phyloP scores from a whole-genome alignment of 2,797 vertebrate species.

The Hoplostethus atlanticus region DNA sequence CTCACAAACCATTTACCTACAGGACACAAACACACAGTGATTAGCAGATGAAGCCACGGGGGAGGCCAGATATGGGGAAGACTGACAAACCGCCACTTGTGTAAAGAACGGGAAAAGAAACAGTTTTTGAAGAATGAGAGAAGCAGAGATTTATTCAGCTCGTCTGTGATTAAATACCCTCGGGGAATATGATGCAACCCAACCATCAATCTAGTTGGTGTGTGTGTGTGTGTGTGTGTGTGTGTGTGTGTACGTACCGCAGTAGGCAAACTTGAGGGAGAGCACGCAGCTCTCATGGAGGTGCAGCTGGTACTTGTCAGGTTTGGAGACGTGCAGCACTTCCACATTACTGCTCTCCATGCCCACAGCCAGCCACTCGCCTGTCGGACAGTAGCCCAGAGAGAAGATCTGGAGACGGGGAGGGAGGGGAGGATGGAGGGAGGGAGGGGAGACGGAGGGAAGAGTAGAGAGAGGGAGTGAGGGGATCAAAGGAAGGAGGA shows the following conservation, averaged over 20 bases:
- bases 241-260: slow-evolving; percentile 73
- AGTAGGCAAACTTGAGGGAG: slow-evolving; percentile 88
- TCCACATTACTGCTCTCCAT: slow-evolving; percentile 85
- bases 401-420: slow-evolving; percentile 74
- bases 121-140: slow-evolving; percentile 48
- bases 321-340: slow-evolving; percentile 85
- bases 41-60: slow-evolving; percentile 60
- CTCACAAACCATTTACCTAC: slow-evolving; percentile 87
- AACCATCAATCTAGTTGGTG: slow-evolving; percentile 15
- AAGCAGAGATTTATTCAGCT: slow-evolving; percentile 55
- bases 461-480: background rate
- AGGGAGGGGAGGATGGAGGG: background rate
- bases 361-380: slow-evolving; percentile 81
- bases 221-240: slow-evolving; percentile 23
- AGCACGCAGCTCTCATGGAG: slow-evolving; percentile 86
- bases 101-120: slow-evolving; percentile 20
- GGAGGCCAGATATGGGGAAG: slow-evolving; percentile 48
- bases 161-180: slow-evolving; percentile 49
- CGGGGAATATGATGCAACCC: slow-evolving; percentile 43
- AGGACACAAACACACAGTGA: slow-evolving; percentile 58
- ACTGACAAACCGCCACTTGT: slow-evolving; percentile 29
- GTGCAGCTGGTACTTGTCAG: slow-evolving; percentile 85
- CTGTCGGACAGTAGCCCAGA: slow-evolving; percentile 82
- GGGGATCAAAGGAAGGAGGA: background rate
- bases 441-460: background rate